Percentiles rank a stretch among this genome's conserved stretches.
These are phyloP conservation scores for Drosophila maculinotata DNA, from an alignment of 2,888 invertebrate genomes.

Conservation along the genomic window DNA sequence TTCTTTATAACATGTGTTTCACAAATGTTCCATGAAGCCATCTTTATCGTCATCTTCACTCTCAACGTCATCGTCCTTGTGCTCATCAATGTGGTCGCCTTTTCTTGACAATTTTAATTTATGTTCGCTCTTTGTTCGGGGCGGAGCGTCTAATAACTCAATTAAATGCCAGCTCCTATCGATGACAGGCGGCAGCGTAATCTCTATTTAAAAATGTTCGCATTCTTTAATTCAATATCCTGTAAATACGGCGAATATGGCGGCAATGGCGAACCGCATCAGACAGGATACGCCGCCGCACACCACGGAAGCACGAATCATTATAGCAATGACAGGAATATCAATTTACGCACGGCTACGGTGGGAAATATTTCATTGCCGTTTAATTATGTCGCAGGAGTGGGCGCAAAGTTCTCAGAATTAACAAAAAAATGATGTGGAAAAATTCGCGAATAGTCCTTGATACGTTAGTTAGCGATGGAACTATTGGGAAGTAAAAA, in stretches of 20 bases:
- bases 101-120: conserved; percentile 69
- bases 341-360: conserved; percentile 72
- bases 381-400: conserved; percentile 62
- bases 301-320: conserved; percentile 69
- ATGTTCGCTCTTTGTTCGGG: conserved; percentile 56
- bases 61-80: conserved; percentile 18
- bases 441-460: neutral
- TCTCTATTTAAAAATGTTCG: conserved; percentile 66
- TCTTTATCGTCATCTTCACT: conserved; percentile 9
- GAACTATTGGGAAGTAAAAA: neutral
- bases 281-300: conserved; percentile 60
- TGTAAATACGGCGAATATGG: conserved; percentile 39
- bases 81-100: conserved; percentile 27
- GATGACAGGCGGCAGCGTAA: conserved; percentile 47
- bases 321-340: conserved; percentile 75
- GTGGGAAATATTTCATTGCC: conserved; percentile 30
- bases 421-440: conserved; percentile 15
- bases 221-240: conserved; percentile 77
- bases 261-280: conserved; percentile 56
- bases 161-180: conserved; percentile 70
- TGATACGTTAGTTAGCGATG: conserved; percentile 14
- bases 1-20: conserved; percentile 70
- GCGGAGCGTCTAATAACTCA: conserved; percentile 72
- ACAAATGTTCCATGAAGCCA: conserved; percentile 63
- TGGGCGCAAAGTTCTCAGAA: conserved; percentile 12